phyloP scores from a whole-genome alignment of 2,113 vertebrate species.

The Sceloporus tristichus region DNA sequence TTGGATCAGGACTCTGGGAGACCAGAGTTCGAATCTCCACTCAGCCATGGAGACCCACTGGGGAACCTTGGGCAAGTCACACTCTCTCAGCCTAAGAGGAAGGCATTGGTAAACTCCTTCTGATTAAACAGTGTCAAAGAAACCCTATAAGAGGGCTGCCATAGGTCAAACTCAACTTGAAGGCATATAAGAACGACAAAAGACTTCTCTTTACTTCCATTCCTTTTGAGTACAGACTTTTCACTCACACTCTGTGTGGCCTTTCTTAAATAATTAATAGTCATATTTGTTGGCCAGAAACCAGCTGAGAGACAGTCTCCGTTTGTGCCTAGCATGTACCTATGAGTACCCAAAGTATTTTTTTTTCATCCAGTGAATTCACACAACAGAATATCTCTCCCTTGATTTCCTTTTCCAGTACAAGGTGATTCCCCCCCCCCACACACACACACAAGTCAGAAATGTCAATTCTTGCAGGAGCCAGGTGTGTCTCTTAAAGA shows the following conservation, averaged over 20 bases:
- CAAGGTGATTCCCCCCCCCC: background rate
- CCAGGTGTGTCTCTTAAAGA: background rate
- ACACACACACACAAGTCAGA: background rate
- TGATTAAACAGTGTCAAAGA: too few species aligned
- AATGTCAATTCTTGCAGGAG: background rate
- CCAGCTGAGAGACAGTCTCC: background rate
- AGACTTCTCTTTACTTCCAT: background rate
- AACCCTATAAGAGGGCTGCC: too few species aligned
- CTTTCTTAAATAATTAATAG: slow-evolving; percentile 12
- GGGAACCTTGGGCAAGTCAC: too few species aligned
- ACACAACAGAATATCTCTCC: background rate
- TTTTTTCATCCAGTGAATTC: background rate
- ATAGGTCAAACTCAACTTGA: too few species aligned
- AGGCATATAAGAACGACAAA: background rate
- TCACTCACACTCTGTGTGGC: background rate
- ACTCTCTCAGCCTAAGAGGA: too few species aligned
- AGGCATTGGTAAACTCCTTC: too few species aligned
- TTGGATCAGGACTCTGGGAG: too few species aligned
- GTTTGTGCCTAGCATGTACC: background rate
- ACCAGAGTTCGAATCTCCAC: too few species aligned
- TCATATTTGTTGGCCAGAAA: background rate
- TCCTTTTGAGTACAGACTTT: background rate
- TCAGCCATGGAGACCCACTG: too few species aligned
- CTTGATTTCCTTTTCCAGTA: background rate
- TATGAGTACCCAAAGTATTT: background rate